Evolutionary conservation across 2,113 vertebrate genomes (phyloP), one percentile per base, ranked within the genome.

Genomic region (Phaetusa simplex): DNA sequence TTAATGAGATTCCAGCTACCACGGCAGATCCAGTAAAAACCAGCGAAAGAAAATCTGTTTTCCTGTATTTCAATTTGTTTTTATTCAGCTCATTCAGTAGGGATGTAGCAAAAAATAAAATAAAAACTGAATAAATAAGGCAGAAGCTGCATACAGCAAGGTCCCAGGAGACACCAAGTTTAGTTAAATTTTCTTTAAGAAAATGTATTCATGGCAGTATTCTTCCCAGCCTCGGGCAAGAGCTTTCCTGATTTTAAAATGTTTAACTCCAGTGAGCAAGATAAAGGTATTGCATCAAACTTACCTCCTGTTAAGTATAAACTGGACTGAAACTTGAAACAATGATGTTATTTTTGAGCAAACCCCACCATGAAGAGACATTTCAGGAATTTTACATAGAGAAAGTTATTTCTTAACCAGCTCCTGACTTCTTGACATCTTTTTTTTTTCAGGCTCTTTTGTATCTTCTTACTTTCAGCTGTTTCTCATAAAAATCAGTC

Each of bases 171-270:
- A 82, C 8, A 82, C 21, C 8, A 82, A 93, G 58, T 88, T 94
- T 66, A 93, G 84, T 62, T 76, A 86, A 47, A 88, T 94, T 93
- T 96, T 97, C 89, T 90, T 90, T 87, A 77, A 88, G 91, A 83
- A 93, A 94, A 95, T 69, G 5, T 82, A 82, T 92, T 91, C 45
- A 29, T 56, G 58, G 38, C 59, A 81, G 50, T 91, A 78, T 40
- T 71, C 38, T 78, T 86, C 53, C 38, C 23, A 90, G 91, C 59
- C 78, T 62, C 4, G 0, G 71, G 82, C 82, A 85, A 94, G 18
- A 85, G 56, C 45, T 70, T 93, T 93, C 62, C 52, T 50, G 26
- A 69, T 82, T 85, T 88, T 40, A 43, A 88, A 88, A 64, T 86
- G 50, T 69, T 86, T 82, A 94, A 69, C 36, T 67, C 20, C 45